A percentile compares a stretch with the other conserved stretches of the same genome.
Conservation (phyloP, 2,888 invertebrate species). For the Keiferia lycopersicella region DNA sequence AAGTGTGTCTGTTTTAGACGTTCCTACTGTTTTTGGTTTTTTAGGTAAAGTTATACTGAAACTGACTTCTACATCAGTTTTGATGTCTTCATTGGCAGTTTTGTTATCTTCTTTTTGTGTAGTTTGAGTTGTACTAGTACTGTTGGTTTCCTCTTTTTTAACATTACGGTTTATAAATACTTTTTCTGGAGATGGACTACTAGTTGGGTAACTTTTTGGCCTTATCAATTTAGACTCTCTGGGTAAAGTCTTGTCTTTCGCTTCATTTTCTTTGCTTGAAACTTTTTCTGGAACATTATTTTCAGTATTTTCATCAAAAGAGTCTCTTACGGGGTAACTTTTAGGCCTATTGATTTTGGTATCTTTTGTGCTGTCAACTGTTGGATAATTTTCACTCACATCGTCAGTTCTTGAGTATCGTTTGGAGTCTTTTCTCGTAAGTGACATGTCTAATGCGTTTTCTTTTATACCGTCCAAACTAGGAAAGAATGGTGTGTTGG, state of each 20-base stretch:
- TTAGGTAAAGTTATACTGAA: conserved; percentile 72
- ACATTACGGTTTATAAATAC: conserved; percentile 52
- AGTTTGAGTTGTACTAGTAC: conserved; percentile 27
- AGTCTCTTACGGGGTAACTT: conserved; percentile 80
- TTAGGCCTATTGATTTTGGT: conserved; percentile 78
- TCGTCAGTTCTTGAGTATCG: conserved; percentile 41
- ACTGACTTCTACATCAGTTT: conserved; percentile 71
- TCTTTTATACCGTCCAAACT: conserved; percentile 76
- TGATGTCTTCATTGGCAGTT: conserved; percentile 43
- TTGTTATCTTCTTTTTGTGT: conserved; percentile 43
- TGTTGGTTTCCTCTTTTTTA: conserved; percentile 54
- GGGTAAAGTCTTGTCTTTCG: conserved; percentile 46
- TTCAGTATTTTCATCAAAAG: conserved; percentile 50
- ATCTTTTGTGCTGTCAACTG: conserved; percentile 61
- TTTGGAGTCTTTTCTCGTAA: conserved; percentile 39
- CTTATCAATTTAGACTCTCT: conserved; percentile 75
- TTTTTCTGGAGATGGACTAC: conserved; percentile 71
- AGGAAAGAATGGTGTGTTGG: conserved; percentile 76
- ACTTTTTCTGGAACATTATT: conserved; percentile 44
- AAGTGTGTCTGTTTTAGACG: conserved; percentile 45
- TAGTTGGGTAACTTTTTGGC: conserved; percentile 83
- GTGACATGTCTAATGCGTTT: conserved; percentile 56
- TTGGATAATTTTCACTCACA: conserved; percentile 45
- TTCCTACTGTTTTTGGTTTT: conserved; percentile 48
- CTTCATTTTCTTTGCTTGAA: conserved; percentile 47